Percentiles rank a stretch among this genome's conserved stretches.
Conservation (phyloP, 2,113 vertebrate species). For the Sturnus vulgaris region DNA sequence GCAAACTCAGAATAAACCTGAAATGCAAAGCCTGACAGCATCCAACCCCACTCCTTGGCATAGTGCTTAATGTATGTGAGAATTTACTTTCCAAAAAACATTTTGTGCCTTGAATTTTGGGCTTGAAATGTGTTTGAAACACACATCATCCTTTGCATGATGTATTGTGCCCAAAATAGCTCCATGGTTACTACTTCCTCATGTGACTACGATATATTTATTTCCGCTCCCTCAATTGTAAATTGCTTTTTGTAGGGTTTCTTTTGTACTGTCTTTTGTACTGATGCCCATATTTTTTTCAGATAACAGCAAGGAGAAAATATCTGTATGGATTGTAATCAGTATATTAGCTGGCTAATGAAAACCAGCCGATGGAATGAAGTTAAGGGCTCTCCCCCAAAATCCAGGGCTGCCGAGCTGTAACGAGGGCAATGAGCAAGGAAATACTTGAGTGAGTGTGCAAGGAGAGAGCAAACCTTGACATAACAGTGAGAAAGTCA, state of each 20-base stretch:
- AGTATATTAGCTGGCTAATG: not conserved
- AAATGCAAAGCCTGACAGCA: not conserved
- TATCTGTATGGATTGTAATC: not conserved
- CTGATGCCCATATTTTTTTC: not conserved
- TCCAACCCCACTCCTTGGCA: not conserved
- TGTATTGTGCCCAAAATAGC: conserved; percentile 38
- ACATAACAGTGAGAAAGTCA: accelerated
- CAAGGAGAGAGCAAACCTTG: not conserved
- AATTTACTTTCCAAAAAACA: conserved; percentile 14
- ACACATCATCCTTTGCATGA: not conserved
- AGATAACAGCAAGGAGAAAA: conserved; percentile 10
- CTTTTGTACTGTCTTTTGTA: not conserved
- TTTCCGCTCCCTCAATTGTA: not conserved
- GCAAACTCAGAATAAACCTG: not conserved
- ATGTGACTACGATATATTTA: not conserved
- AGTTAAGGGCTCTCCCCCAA: not conserved
- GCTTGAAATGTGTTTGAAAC: not conserved
- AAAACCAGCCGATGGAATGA: not conserved
- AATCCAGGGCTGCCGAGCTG: not conserved
- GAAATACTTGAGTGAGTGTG: not conserved
- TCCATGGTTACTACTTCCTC: conserved; percentile 11
- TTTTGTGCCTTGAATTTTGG: conserved; percentile 35
- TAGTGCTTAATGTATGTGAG: not conserved
- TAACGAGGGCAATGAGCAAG: not conserved
- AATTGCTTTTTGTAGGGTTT: not conserved